Conservation (phyloP, 2,888 invertebrate genomes). For the Alentia gelatinosa region DNA sequence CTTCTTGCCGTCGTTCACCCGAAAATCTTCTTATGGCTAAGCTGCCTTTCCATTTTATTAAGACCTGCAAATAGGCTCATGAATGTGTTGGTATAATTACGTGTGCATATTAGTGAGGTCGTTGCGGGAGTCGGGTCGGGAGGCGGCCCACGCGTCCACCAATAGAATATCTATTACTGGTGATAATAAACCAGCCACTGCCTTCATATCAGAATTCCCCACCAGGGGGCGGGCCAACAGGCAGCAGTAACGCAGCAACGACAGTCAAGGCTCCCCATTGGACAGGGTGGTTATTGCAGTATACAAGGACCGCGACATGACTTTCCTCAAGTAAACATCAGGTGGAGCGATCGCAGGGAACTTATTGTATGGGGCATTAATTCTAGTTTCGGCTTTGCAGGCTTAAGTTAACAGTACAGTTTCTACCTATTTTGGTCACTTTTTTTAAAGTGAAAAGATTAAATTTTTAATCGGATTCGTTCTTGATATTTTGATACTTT, state of each 20-base stretch:
- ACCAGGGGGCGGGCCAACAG: not conserved
- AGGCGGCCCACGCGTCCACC: no score
- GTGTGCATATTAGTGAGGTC: not conserved
- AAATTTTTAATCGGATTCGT: no score
- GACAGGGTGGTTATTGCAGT: not conserved
- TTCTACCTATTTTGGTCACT: no score
- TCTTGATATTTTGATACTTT: no score
- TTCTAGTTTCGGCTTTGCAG: no score
- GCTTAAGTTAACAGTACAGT: no score
- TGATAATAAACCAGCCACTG: not conserved
- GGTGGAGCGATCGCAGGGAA: no score
- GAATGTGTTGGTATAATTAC: slow-evolving; percentile 22
- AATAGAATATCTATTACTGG: slow-evolving; percentile 26
- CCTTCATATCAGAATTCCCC: not conserved
- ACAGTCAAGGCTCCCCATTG: not conserved
- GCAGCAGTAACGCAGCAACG: not conserved
- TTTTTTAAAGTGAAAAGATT: no score
- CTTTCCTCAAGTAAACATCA: no score
- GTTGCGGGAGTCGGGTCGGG: not conserved
- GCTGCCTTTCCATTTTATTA: slow-evolving; percentile 45
- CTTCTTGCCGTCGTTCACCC: not conserved
- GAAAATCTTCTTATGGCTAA: slow-evolving; percentile 36
- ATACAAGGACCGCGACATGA: no score
- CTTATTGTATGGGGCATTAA: no score
- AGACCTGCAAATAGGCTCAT: slow-evolving; percentile 45